Evolutionary conservation across 2,113 vertebrate genomes (phyloP).

Genomic region (Tyrannus savana): DNA sequence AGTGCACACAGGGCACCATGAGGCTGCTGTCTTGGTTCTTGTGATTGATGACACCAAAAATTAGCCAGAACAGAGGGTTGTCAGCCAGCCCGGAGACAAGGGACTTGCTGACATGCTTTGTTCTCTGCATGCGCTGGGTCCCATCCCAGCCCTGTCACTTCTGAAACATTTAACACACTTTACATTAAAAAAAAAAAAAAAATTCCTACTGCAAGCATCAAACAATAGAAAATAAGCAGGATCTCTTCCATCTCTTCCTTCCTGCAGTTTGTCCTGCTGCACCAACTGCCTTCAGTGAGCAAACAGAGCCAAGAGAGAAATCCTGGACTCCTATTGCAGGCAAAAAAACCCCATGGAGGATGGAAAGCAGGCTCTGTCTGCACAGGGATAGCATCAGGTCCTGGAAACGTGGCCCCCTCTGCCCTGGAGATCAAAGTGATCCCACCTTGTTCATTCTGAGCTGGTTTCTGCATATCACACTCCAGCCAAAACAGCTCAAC

Average conservation of each 20-base stretch:
- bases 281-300: neutral
- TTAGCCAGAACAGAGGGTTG: conserved; percentile 34
- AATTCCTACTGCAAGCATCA: neutral
- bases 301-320: neutral
- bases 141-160: neutral
- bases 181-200: neutral
- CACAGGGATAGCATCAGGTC: neutral
- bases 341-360: neutral
- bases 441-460: neutral
- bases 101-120: neutral
- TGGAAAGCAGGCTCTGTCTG: neutral
- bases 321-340: neutral
- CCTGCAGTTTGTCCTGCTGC: neutral
- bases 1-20: conserved; percentile 19
- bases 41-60: conserved; percentile 70
- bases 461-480: neutral
- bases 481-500: neutral
- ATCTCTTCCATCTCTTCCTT: neutral
- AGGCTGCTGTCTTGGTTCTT: neutral
- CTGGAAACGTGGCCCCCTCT: neutral
- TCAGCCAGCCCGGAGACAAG: conserved; percentile 15
- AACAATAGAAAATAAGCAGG: neutral
- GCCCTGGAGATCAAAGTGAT: neutral
- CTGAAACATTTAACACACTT: neutral
- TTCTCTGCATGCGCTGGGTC: neutral